These are phyloP conservation scores for Acanthurus tractus DNA, from an alignment of 2,797 vertebrate species.

Conservation along the genomic window DNA sequence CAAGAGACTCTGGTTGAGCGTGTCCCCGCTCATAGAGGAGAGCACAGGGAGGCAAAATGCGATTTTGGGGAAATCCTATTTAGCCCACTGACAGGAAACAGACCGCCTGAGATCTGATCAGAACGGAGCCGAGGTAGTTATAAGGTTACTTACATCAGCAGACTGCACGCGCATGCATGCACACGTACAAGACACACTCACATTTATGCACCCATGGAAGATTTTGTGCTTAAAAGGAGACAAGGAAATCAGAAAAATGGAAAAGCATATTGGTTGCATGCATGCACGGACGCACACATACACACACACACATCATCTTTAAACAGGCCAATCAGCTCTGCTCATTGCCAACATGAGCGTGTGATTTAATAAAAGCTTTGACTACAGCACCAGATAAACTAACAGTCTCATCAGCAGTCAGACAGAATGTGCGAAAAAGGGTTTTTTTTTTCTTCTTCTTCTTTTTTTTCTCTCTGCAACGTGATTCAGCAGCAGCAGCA, in stretches of 20 bases:
- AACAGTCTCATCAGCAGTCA: constrained; percentile 18
- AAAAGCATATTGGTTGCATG: background rate
- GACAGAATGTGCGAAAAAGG: constrained; percentile 8
- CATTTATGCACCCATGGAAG: background rate
- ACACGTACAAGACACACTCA: background rate
- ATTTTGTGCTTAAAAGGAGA: background rate
- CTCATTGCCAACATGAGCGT: background rate
- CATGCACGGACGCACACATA: background rate
- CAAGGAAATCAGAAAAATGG: background rate
- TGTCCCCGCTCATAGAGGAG: constrained; percentile 30
- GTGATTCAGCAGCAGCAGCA: constrained; percentile 30
- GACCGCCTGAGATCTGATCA: constrained; percentile 56
- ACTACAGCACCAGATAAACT: background rate
- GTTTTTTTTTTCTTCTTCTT: background rate
- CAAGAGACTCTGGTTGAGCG: constrained; percentile 30
- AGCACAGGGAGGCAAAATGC: constrained; percentile 42
- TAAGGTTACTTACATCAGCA: constrained; percentile 48
- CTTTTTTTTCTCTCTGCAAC: background rate
- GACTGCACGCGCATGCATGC: background rate
- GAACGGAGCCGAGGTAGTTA: constrained; percentile 33
- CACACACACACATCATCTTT: constrained; percentile 5
- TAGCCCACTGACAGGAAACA: constrained; percentile 61
- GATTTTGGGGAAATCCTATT: constrained; percentile 68
- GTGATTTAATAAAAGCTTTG: background rate
- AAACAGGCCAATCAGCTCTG: background rate